phyloP scores from a whole-genome alignment of 1,140 invertebrate species.

The Maconellicoccus hirsutus region DNA sequence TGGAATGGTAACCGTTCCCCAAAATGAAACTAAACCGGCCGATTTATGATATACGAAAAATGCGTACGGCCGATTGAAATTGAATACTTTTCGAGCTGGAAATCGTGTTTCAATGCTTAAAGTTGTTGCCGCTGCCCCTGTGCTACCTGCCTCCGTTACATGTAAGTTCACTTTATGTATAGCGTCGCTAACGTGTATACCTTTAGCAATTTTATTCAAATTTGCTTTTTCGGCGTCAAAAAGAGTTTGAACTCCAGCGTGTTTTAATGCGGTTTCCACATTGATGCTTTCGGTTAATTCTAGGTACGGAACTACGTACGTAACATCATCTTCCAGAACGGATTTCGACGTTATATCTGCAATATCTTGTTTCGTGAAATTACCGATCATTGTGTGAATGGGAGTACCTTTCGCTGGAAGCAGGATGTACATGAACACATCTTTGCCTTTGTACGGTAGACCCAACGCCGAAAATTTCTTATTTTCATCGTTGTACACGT shows the following conservation, averaged over 20 bases:
- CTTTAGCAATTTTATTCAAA: conserved; percentile 34
- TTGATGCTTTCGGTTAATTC: neutral
- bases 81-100: conserved; percentile 43
- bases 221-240: conserved; percentile 46
- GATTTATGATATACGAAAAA: conserved; percentile 60
- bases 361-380: neutral
- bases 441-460: conserved; percentile 54
- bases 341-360: neutral
- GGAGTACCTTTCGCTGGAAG: conserved; percentile 40
- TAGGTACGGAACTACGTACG: neutral
- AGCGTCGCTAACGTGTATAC: conserved; percentile 45
- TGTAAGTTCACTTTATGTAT: conserved; percentile 49
- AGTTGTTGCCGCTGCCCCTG: conserved; percentile 50
- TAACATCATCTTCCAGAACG: neutral
- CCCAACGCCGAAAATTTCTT: conserved; percentile 40
- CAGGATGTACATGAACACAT: conserved; percentile 55
- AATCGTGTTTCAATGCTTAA: conserved; percentile 39
- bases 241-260: conserved; percentile 41
- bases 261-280: neutral
- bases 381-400: neutral
- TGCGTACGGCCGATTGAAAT: conserved; percentile 59
- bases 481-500: neutral
- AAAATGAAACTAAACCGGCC: conserved; percentile 51
- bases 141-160: conserved; percentile 61
- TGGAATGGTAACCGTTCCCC: conserved; percentile 51